Percentiles rank a stretch among this genome's conserved stretches.
Conservation (phyloP, 2,888 invertebrate genomes). For the Hanleya hanleyi region DNA sequence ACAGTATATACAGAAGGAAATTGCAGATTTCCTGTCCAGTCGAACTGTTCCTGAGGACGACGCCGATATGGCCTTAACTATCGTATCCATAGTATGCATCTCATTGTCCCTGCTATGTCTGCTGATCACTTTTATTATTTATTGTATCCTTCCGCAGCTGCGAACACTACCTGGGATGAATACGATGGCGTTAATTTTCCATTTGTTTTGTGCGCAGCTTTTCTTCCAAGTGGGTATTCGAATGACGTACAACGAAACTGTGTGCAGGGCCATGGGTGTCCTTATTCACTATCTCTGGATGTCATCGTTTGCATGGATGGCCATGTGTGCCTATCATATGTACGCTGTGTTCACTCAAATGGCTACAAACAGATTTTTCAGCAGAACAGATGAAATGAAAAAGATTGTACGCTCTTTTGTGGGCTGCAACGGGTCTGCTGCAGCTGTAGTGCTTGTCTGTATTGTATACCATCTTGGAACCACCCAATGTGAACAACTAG, state of each 20-base stretch:
- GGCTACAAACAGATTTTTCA: not conserved
- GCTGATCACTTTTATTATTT: not conserved
- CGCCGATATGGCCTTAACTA: not conserved
- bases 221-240: not conserved
- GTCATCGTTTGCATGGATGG: not conserved
- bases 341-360: not conserved
- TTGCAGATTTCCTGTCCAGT: not conserved
- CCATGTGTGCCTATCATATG: conserved; percentile 3
- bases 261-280: not conserved
- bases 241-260: not conserved
- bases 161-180: conserved; percentile 1
- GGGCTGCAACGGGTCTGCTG: not conserved
- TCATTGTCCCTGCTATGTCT: not conserved
- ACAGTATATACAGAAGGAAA: too few species aligned
- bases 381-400: not conserved
- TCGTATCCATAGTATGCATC: not conserved
- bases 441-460: not conserved
- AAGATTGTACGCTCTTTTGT: not conserved
- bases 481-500: not conserved
- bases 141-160: not conserved
- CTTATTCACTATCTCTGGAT: conserved; percentile 5
- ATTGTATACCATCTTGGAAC: not conserved
- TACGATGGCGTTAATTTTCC: not conserved
- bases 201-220: conserved; percentile 2
- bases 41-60: not conserved